Evolutionary conservation across 1,140 invertebrate species (phyloP).

Genomic region (Neotoxoptera formosana): DNA sequence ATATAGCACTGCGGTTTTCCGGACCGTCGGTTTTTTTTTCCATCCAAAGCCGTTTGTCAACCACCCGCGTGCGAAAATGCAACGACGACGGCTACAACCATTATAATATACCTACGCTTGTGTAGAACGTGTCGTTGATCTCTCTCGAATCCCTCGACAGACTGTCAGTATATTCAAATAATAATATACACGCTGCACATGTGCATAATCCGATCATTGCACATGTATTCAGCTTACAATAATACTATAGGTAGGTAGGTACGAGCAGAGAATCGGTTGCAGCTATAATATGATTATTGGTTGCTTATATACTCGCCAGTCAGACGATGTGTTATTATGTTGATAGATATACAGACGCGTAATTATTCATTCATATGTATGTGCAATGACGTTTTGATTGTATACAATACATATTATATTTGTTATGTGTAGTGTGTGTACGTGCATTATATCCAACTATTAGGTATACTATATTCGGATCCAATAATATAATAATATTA

Average conservation of each 20-base stretch:
- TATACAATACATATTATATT: neutral
- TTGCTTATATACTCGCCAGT: neutral
- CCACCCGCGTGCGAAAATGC: neutral
- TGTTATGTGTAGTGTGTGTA: neutral
- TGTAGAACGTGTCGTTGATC: neutral
- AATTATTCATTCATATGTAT: neutral
- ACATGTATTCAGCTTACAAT: neutral
- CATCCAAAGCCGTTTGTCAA: neutral
- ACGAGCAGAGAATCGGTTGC: neutral
- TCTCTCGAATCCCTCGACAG: neutral
- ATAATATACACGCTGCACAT: neutral
- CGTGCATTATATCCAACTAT: neutral
- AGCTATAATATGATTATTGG: constrained; percentile 17
- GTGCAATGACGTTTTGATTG: neutral
- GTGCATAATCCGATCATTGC: neutral
- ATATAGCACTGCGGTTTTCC: neutral
- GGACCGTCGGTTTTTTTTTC: neutral
- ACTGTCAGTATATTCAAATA: neutral
- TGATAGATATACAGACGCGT: neutral
- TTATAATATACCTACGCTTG: neutral
- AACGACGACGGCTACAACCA: neutral
- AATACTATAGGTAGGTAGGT: neutral
- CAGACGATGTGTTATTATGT: neutral
- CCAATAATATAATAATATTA: too few species aligned
- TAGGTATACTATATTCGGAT: neutral